Conservation (phyloP, 2,113 vertebrate species). For the Sceloporus tristichus region DNA sequence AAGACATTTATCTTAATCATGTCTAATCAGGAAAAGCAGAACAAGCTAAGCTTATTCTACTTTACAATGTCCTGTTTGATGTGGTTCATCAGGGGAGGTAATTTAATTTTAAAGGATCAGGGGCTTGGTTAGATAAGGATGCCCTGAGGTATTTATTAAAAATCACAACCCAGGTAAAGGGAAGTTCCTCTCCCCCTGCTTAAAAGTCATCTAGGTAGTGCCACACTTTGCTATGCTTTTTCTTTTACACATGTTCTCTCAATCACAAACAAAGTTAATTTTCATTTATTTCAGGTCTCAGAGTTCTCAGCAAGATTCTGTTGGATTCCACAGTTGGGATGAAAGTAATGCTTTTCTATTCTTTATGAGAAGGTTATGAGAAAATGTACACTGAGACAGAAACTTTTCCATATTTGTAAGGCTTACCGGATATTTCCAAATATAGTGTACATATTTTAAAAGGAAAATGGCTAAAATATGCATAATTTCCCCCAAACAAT, state of each 20-base stretch:
- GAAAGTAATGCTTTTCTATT: too few species aligned
- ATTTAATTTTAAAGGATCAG: conserved; percentile 61
- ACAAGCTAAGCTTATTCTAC: conserved; percentile 36
- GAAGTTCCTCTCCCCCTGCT: neutral
- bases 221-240: neutral
- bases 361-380: too few species aligned
- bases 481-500: too few species aligned
- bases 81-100: conserved; percentile 42
- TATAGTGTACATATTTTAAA: too few species aligned
- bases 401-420: too few species aligned
- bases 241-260: neutral
- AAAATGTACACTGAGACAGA: too few species aligned
- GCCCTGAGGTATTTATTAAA: conserved; percentile 16
- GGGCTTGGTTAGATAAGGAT: conserved; percentile 37
- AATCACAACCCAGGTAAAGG: conserved; percentile 15
- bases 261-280: neutral
- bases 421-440: too few species aligned
- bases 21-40: conserved; percentile 49
- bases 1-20: conserved; percentile 42
- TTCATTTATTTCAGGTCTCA: neutral
- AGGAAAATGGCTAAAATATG: too few species aligned
- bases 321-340: neutral
- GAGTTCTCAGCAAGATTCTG: neutral
- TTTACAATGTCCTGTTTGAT: neutral
- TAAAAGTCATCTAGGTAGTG: neutral